Evolutionary conservation across 2,797 vertebrate species (phyloP).

Genomic region (Bucorvus abyssinicus): DNA sequence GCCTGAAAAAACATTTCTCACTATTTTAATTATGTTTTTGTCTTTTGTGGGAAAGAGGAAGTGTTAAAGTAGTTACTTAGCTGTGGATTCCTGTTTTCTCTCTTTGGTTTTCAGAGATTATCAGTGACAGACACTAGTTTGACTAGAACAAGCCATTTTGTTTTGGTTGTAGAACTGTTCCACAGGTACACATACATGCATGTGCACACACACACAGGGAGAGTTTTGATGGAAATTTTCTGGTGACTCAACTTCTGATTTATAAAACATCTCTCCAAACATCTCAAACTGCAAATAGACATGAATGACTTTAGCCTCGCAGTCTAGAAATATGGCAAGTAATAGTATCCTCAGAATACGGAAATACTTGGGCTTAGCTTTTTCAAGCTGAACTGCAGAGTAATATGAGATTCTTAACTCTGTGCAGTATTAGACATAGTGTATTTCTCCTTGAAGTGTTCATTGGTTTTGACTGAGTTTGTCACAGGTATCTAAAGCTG

Average conservation of each 20-base stretch:
- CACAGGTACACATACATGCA: fast-evolving
- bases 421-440: fast-evolving
- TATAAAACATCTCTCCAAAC: background rate
- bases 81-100: background rate
- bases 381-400: background rate
- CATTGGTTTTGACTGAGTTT: background rate
- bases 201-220: fast-evolving
- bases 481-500: background rate
- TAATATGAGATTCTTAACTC: background rate
- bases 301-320: background rate
- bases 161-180: background rate
- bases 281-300: background rate
- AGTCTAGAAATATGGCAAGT: background rate
- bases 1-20: background rate
- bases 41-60: background rate
- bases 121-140: background rate
- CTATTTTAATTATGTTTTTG: background rate
- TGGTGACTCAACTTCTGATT: background rate
- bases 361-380: background rate
- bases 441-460: background rate
- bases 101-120: background rate
- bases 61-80: background rate
- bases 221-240: background rate
- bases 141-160: background rate
- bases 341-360: background rate